Percentiles rank a stretch among this genome's conserved stretches.
Evolutionary conservation across 2,113 vertebrate species (phyloP).

Genomic region (Athene noctua): DNA sequence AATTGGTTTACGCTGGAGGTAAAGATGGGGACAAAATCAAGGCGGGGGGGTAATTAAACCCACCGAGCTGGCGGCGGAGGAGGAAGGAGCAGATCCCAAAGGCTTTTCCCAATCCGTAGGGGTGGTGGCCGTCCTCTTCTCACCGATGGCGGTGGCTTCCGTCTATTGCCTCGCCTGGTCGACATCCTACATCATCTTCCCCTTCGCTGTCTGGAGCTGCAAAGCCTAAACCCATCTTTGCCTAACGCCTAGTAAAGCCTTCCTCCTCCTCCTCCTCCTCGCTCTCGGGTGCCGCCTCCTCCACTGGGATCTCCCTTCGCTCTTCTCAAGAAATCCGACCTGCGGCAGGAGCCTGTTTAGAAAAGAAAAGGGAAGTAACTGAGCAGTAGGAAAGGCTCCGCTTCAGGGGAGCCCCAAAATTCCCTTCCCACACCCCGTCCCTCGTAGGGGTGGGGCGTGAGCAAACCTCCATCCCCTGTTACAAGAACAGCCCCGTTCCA

Average conservation of each 20-base stretch:
- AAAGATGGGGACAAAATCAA: background rate
- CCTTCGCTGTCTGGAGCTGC: constrained; percentile 84
- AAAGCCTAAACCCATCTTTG: constrained; percentile 64
- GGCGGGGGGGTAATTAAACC: background rate
- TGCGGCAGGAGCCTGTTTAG: background rate
- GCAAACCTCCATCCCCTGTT: accelerated
- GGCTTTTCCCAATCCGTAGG: constrained; percentile 56
- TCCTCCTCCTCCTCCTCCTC: background rate
- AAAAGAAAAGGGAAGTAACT: background rate
- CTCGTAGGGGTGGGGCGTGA: accelerated
- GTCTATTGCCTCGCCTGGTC: constrained; percentile 92
- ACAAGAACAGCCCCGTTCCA: background rate
- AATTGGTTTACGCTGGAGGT: constrained; percentile 88
- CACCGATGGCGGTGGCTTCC: constrained; percentile 75
- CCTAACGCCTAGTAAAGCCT: constrained; percentile 25
- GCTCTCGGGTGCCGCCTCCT: background rate
- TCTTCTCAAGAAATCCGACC: accelerated
- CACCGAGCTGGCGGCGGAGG: accelerated
- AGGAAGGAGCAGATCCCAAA: background rate
- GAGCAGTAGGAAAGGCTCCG: accelerated
- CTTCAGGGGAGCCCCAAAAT: background rate
- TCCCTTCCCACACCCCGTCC: accelerated
- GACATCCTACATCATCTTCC: constrained; percentile 89
- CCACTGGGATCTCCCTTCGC: background rate
- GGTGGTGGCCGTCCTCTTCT: constrained; percentile 79